Base-by-base conservation (phyloP, 2,888 invertebrate genomes). In the Acanthopleura granulata region DNA sequence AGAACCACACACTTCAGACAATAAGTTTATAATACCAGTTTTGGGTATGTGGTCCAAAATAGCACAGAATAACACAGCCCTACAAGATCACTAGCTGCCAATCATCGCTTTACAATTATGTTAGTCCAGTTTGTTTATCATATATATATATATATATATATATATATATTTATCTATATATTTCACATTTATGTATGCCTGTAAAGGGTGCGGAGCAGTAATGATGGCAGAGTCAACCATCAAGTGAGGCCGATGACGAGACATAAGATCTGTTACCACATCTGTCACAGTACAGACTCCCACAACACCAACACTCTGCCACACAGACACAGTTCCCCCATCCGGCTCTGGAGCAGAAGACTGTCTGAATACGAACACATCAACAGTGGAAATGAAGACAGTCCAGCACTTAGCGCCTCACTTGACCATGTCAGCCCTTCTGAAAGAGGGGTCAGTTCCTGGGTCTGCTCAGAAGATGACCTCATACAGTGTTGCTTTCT, bases 401-500 rank as follows among this genome's bases (percentile, higher is more conserved):
- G 4, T 40, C 9, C 40, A 40, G 40, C 40, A 40, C 40, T 40
- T 40, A 40, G 40, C 40, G 40, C 40, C 40, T 40, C 40, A 40
- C 40, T 40, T 40, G 3, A 40, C 40, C 3, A 9, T 9, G 40
- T 40, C 40, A 40, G 40, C 3, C 40, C 3, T 40, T 9, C 40
- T 6, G 40, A n/a, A n/a, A n/a, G 4, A 40, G 40, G 40, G 9
- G 40, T 40, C 40, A 9, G 40, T 40, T 40, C 40, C 9, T 40
- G 40, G 9, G 40, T 40, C 4, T 22, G 3, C 69, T 86, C 81
- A 89, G 82, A 89, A 91, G 77, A 91, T 89, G 75, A 97, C 97
- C 93, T 97, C 97, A 91, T 97, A 97, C 81, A 97, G 95, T 84
- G 97, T 97, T 80, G 97, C 97, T 90, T 97, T 97, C 92, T 97